phyloP scores from a whole-genome alignment of 2,113 vertebrate species.

The Apeltes quadracus region DNA sequence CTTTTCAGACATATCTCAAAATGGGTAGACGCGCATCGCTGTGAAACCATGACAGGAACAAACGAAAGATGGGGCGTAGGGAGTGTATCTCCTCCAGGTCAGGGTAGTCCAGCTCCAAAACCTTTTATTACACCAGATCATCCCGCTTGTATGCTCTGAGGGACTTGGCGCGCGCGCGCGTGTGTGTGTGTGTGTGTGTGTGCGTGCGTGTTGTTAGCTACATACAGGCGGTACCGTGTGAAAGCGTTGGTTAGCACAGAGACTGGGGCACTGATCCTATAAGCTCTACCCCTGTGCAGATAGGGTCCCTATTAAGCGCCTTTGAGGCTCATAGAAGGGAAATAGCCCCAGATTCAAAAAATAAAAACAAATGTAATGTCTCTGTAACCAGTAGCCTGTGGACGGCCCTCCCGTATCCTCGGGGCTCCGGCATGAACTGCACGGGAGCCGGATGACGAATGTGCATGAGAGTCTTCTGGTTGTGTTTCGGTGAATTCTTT shows the following conservation, averaged over 20 bases:
- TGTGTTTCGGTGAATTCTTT: neutral
- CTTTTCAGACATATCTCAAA: neutral
- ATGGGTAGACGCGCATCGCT: neutral
- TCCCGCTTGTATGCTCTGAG: slow-evolving; percentile 24
- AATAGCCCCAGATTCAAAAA: neutral
- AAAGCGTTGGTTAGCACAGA: slow-evolving; percentile 36
- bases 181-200: neutral
- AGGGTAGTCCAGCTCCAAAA: neutral
- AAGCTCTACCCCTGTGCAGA: slow-evolving; percentile 21
- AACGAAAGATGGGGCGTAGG: neutral
- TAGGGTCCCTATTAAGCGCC: neutral
- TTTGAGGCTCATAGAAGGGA: neutral
- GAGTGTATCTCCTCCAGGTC: neutral
- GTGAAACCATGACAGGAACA: neutral
- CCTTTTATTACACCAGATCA: slow-evolving; percentile 37
- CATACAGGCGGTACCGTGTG: slow-evolving; percentile 50
- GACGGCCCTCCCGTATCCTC: neutral
- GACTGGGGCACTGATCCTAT: slow-evolving; percentile 20
- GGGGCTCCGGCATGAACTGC: slow-evolving; percentile 23
- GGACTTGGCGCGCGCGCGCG: slow-evolving; percentile 10
- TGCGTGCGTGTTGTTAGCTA: slow-evolving; percentile 19
- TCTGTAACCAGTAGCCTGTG: neutral
- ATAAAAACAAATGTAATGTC: neutral
- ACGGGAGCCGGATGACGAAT: slow-evolving; percentile 72
- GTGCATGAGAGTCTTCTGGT: slow-evolving; percentile 72